Evolutionary conservation across 2,797 vertebrate genomes (phyloP).

Genomic region (Myotis pilosus): DNA sequence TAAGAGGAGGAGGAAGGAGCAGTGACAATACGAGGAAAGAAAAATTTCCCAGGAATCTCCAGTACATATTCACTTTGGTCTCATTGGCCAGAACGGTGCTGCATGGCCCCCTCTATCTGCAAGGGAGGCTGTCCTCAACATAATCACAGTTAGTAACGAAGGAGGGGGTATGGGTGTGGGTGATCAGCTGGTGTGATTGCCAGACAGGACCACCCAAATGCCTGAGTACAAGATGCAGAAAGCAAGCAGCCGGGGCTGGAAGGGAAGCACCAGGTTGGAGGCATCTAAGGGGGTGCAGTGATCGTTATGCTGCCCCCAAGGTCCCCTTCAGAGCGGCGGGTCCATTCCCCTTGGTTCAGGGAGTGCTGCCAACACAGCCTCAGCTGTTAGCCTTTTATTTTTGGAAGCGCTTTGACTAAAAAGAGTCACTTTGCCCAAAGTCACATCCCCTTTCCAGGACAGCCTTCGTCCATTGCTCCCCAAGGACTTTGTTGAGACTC

Average conservation of each 20-base stretch:
- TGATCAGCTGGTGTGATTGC: neutral
- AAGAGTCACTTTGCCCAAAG: neutral
- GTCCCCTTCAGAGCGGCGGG: neutral
- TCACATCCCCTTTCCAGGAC: neutral
- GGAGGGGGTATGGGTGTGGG: neutral
- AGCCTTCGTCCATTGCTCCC: neutral
- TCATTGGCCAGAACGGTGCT: neutral
- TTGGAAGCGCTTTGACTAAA: neutral
- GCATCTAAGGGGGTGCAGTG: too few species aligned
- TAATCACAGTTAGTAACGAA: neutral
- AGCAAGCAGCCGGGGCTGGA: neutral
- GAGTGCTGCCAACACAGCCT: neutral
- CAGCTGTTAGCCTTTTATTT: neutral
- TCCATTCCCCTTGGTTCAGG: neutral
- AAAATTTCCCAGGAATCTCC: neutral
- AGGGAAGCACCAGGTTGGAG: neutral
- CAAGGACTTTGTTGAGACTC: neutral
- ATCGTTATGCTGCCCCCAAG: neutral
- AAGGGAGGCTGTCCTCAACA: neutral
- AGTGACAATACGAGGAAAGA: neutral
- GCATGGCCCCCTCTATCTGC: neutral
- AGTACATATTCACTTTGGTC: neutral
- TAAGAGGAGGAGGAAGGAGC: neutral
- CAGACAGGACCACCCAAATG: neutral
- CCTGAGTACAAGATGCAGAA: neutral